Evolutionary conservation across 2,797 vertebrate genomes (phyloP), one percentile per base, ranked within the genome.

Genomic region (Danio choprae): DNA sequence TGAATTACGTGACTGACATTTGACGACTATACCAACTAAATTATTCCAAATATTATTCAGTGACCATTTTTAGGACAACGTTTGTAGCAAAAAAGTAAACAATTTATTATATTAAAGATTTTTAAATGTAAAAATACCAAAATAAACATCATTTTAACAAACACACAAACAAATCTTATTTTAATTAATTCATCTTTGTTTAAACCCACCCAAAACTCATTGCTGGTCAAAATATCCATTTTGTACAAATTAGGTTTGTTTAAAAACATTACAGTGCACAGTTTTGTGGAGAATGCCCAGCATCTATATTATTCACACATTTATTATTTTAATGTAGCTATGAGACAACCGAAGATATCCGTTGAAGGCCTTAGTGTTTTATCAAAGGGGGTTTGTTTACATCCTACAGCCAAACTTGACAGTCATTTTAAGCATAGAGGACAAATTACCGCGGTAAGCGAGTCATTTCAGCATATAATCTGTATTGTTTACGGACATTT

Each of bases 391-490:
- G 18, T 69, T 41, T 79, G 77, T 79, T 79, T 79, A 79, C 77
- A 79, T 79, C 77, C 56, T 70, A 36, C 29, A 53, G 67, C 58
- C 36, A 71, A 79, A 51, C 77, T 71, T 53, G 67, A 60, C 76
- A 41, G 74, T 81, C 75, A 67, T 65, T 60, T 62, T 65, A 7
- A n/a, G 62, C 50, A 77, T 68, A 41, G 41, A 59, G 41, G 29
- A 43, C 41, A 67, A 48, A 40, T 10, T 18, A 13, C 44, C 6
- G 20, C n/a, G 18, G 7, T 46, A 20, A 12, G 22, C 9, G 46
- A 15, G 12, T 7, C 16, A 36, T 58, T 29, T 74, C 9, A n/a
- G n/a, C 75, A 40, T 7, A 12, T 9, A 53, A 15, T 12, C 6
- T n/a, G 16, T 4, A 29, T 4, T 40, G 9, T 20, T 40, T 10